Percentiles rank a stretch among this genome's conserved stretches.
Evolutionary conservation across 2,113 vertebrate genomes (phyloP).

Genomic region (Spheniscus mendiculus): DNA sequence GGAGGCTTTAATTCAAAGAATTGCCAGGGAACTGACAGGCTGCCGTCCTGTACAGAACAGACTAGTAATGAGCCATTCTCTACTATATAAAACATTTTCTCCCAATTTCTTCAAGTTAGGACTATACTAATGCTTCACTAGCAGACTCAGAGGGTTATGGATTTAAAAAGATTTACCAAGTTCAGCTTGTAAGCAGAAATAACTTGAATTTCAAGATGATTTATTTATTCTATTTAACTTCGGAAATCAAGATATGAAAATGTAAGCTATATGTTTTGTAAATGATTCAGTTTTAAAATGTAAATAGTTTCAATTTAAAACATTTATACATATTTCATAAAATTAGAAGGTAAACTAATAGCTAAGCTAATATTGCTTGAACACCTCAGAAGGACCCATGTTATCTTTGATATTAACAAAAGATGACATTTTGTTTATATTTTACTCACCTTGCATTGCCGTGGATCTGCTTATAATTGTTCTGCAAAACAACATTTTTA

Average conservation of each 20-base stretch:
- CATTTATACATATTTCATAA: neutral
- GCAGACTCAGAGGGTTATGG: neutral
- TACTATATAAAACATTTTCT: neutral
- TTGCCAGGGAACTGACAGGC: neutral
- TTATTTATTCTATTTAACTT: neutral
- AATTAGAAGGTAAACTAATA: neutral
- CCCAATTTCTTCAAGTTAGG: neutral
- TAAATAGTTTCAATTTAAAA: neutral
- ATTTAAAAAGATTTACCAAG: neutral
- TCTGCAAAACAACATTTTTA: conserved; percentile 45
- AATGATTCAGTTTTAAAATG: neutral
- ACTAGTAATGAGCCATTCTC: neutral
- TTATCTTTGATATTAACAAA: neutral
- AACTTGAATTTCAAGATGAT: neutral
- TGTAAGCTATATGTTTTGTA: neutral
- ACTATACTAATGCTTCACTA: neutral
- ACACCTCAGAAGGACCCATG: neutral
- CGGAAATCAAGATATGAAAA: neutral
- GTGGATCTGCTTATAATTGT: neutral
- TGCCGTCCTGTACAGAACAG: neutral
- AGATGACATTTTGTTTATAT: neutral
- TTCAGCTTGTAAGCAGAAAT: neutral
- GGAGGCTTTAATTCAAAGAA: neutral
- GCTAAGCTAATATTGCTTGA: neutral
- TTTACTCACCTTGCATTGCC: conserved; percentile 41